Evolutionary conservation across 2,888 invertebrate species (phyloP).

Genomic region (Clostera curtula): DNA sequence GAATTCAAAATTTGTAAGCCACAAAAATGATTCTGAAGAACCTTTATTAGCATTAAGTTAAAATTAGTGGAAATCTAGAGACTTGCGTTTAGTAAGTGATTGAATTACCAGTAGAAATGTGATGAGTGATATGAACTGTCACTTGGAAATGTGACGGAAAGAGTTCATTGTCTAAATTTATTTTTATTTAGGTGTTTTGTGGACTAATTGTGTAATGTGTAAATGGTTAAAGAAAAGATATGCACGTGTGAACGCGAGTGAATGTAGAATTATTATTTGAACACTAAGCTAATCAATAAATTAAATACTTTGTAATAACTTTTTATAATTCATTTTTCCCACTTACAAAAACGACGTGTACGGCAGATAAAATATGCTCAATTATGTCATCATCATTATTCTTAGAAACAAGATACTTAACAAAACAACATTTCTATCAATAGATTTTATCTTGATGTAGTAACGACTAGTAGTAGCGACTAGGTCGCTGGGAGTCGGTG

Average conservation of each 20-base stretch:
- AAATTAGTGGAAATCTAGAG: constrained; percentile 57
- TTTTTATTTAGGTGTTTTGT: constrained; percentile 33
- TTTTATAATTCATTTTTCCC: constrained; percentile 17
- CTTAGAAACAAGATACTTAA: no score
- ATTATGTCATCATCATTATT: no score
- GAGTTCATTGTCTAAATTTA: constrained; percentile 53
- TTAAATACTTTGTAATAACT: constrained; percentile 45
- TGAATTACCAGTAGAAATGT: constrained; percentile 38
- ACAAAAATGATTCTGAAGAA: constrained; percentile 74
- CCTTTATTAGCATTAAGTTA: constrained; percentile 81
- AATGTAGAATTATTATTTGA: constrained; percentile 31
- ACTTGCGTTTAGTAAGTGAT: constrained; percentile 63
- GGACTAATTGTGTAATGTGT: constrained; percentile 37
- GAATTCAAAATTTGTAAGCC: constrained; percentile 48
- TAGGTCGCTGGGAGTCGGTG: no score
- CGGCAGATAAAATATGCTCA: neutral
- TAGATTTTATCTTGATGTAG: no score
- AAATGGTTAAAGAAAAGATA: constrained; percentile 24
- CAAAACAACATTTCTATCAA: no score
- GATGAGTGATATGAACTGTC: constrained; percentile 31
- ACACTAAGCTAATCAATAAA: constrained; percentile 46
- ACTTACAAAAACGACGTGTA: constrained; percentile 2
- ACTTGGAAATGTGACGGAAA: constrained; percentile 37
- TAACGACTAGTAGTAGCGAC: no score
- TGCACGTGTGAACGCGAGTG: constrained; percentile 35